These are phyloP conservation scores for Cherax quadricarinatus DNA, from an alignment of 1,140 invertebrate genomes.

Conservation along the genomic window DNA sequence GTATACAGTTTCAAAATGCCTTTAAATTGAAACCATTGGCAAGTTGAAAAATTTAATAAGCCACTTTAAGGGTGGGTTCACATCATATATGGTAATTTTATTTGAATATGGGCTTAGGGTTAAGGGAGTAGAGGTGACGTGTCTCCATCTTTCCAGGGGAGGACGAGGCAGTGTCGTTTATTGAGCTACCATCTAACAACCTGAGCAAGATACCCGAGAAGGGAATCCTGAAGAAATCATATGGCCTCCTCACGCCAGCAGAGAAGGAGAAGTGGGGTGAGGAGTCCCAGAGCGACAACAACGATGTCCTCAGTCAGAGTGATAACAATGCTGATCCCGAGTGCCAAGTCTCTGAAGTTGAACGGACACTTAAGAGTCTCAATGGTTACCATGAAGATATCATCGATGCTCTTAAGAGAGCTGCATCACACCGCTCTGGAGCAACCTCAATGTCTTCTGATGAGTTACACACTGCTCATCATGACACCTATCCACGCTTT, in stretches of 20 bases:
- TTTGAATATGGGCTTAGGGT: constrained; percentile 11
- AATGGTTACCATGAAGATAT: constrained; percentile 96
- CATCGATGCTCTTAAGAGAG: constrained; percentile 89
- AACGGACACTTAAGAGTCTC: constrained; percentile 88
- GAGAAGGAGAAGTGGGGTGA: constrained; percentile 82
- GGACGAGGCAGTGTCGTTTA: constrained; percentile 88
- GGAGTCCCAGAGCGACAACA: constrained; percentile 85
- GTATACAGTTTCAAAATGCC: not conserved
- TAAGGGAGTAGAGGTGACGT: constrained; percentile 65
- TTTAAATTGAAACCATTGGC: not conserved
- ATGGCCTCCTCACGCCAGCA: constrained; percentile 81
- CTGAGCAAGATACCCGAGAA: constrained; percentile 88
- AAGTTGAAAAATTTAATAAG: constrained; percentile 3
- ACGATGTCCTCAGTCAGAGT: constrained; percentile 82
- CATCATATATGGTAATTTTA: constrained; percentile 36
- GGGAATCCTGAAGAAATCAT: constrained; percentile 92
- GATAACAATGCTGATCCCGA: constrained; percentile 80
- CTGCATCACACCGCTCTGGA: constrained; percentile 81
- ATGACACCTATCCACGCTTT: constrained; percentile 71
- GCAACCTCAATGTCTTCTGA: constrained; percentile 72
- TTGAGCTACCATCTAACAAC: constrained; percentile 87
- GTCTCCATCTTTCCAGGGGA: constrained; percentile 80
- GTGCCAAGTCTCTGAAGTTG: constrained; percentile 81
- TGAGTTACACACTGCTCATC: constrained; percentile 74
- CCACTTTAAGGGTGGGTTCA: constrained; percentile 36